phyloP scores from a whole-genome alignment of 23 tunicate genomes.

The Corella eumyota region DNA sequence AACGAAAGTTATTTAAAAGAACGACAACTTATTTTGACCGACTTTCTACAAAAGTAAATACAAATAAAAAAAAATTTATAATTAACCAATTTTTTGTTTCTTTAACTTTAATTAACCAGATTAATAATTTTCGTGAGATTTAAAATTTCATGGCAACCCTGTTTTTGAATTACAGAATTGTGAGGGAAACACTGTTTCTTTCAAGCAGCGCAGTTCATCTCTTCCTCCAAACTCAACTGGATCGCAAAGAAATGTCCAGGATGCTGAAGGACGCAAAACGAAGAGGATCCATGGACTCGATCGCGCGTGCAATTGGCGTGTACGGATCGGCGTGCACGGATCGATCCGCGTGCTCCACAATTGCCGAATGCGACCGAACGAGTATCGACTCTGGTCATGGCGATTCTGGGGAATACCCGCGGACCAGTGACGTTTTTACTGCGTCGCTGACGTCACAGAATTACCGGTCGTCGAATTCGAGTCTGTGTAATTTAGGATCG shows the following conservation, averaged over 20 bases:
- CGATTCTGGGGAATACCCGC: too few relatives aligned
- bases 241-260: constrained; percentile 36
- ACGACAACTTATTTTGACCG: constrained; percentile 27
- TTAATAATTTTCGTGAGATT: too few relatives aligned
- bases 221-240: constrained; percentile 61
- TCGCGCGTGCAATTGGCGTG: constrained; percentile 7
- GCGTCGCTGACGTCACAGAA: too few relatives aligned
- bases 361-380: too few relatives aligned
- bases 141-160: too few relatives aligned
- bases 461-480: too few relatives aligned
- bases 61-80: neutral
- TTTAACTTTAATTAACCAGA: too few relatives aligned
- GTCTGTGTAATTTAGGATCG: too few relatives aligned
- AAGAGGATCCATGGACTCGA: constrained; percentile 36
- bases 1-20: constrained; percentile 16
- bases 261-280: constrained; percentile 32
- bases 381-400: too few relatives aligned
- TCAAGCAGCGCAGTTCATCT: constrained; percentile 48
- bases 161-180: constrained; percentile 26
- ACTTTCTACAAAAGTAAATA: constrained; percentile 34
- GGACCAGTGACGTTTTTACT: too few relatives aligned
- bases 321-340: constrained; percentile 6
- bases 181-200: constrained; percentile 41
- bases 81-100: too few relatives aligned
- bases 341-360: too few relatives aligned